phyloP scores from a whole-genome alignment of 30 jellyfish, hydroid and myxozoan genomes.

The Aurelia sp. region DNA sequence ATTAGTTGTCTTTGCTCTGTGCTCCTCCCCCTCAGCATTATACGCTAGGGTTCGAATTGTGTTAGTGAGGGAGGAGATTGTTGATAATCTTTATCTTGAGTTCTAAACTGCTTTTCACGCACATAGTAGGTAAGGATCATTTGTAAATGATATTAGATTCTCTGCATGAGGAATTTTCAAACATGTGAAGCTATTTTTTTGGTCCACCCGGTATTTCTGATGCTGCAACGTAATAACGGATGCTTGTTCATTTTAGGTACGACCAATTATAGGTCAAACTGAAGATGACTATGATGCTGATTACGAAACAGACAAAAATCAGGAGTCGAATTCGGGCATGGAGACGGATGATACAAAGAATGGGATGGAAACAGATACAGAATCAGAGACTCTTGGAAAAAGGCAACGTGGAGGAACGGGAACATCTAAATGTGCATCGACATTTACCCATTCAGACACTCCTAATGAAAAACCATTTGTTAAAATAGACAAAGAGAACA shows the following conservation, averaged over 20 bases:
- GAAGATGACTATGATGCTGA: constrained; percentile 79
- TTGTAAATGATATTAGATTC: too few species aligned
- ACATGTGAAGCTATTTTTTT: too few species aligned
- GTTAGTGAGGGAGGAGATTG: too few species aligned
- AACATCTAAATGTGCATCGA: background rate
- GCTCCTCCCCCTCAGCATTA: too few species aligned
- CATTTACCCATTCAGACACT: background rate
- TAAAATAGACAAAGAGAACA: constrained; percentile 61
- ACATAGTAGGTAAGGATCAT: too few species aligned
- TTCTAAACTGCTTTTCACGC: too few species aligned
- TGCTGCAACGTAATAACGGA: too few species aligned
- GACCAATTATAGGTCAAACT: background rate
- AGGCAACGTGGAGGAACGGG: background rate
- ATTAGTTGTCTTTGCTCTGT: too few species aligned
- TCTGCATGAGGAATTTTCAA: too few species aligned
- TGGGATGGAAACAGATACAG: constrained; percentile 6
- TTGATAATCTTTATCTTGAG: too few species aligned
- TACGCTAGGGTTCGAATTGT: too few species aligned
- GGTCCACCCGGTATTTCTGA: too few species aligned
- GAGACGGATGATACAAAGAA: constrained; percentile 25
- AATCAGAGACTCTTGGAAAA: constrained; percentile 5
- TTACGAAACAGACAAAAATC: constrained; percentile 67
- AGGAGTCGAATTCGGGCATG: constrained; percentile 11
- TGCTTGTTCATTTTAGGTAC: background rate
- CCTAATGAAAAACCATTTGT: background rate